A percentile compares a stretch with the other conserved stretches of the same genome.
These are phyloP conservation scores for human (Homo sapiens) DNA, from an alignment of 2,113 vertebrate genomes.

Conservation along the genomic window GRCh38 chr7:8355001-8355500, in stretches of 20 bases:
- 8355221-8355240: background rate
- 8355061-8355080: background rate
- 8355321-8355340: constrained; percentile 14
- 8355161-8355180: background rate
- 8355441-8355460: background rate
- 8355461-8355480: background rate
- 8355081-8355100: constrained; percentile 32
- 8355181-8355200: background rate
- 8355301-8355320: background rate
- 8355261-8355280: constrained; percentile 26
- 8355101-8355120: constrained; percentile 17
- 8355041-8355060: constrained; percentile 40
- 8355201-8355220: constrained; percentile 34
- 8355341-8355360: background rate
- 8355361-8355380: background rate
- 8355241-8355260: constrained; percentile 36
- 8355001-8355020: constrained; percentile 49
- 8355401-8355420: constrained; percentile 8
- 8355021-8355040: constrained; percentile 58
- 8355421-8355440: background rate
- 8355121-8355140: background rate
- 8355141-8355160: background rate
- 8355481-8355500: background rate
- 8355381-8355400: background rate
- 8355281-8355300: background rate